These are phyloP conservation scores for Atherinomorus stipes DNA, from an alignment of 2,113 vertebrate genomes.

Conservation along the genomic window DNA sequence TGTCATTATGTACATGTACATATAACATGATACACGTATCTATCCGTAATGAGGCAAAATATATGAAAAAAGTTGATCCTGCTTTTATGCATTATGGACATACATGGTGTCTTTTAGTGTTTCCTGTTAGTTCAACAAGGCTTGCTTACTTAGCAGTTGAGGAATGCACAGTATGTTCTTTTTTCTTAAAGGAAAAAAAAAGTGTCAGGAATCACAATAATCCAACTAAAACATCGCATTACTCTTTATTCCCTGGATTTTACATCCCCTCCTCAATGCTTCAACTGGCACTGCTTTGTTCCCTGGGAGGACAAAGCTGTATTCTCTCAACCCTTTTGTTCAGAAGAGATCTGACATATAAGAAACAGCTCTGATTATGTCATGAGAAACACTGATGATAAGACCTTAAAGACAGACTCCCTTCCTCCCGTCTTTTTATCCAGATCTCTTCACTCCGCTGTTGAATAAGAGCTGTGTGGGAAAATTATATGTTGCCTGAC, in stretches of 20 bases:
- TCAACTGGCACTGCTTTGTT: background rate
- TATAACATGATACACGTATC: no score
- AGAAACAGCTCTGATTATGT: constrained; percentile 42
- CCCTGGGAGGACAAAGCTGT: background rate
- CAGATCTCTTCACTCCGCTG: constrained; percentile 12
- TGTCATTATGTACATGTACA: background rate
- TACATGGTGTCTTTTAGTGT: constrained; percentile 29
- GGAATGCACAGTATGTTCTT: constrained; percentile 55
- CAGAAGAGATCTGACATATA: constrained; percentile 19
- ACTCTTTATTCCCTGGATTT: constrained; percentile 30
- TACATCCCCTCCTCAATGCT: constrained; percentile 6
- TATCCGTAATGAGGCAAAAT: constrained; percentile 19
- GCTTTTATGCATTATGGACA: constrained; percentile 21
- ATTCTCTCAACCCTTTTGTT: background rate
- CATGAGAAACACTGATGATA: constrained; percentile 45
- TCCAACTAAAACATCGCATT: constrained; percentile 5
- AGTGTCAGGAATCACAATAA: constrained; percentile 44
- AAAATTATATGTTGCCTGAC: constrained; percentile 54
- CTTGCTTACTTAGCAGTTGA: constrained; percentile 36
- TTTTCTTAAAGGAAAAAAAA: constrained; percentile 34
- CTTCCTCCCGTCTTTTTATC: constrained; percentile 23
- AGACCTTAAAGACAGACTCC: constrained; percentile 39
- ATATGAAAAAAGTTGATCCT: constrained; percentile 13
- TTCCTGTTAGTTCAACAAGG: background rate
- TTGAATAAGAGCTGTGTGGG: constrained; percentile 33